phyloP scores from a whole-genome alignment of 2,888 invertebrate species.

The Abscondita cerata region DNA sequence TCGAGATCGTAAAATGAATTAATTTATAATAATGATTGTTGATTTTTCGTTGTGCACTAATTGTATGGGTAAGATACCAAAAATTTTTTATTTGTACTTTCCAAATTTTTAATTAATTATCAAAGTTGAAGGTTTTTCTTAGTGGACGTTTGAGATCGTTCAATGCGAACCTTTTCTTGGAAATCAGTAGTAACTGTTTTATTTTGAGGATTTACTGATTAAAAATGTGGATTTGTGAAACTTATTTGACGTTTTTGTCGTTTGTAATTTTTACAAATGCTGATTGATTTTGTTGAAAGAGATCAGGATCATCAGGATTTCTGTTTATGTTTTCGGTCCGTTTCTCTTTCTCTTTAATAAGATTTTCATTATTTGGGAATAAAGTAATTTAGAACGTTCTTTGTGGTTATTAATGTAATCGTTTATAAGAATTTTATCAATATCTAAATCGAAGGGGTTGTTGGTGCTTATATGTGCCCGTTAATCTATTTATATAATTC shows the following conservation, averaged over 20 bases:
- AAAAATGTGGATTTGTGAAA: too few relatives aligned
- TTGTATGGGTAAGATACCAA: too few relatives aligned
- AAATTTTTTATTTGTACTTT: too few relatives aligned
- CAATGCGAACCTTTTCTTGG: too few relatives aligned
- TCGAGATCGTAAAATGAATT: neutral
- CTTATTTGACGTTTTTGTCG: neutral
- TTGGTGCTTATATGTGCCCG: slow-evolving; percentile 5
- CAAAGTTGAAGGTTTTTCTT: too few relatives aligned
- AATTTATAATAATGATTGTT: neutral
- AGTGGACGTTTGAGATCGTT: too few relatives aligned
- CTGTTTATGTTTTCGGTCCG: neutral
- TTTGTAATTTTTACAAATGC: neutral
- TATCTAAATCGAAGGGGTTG: slow-evolving; percentile 26
- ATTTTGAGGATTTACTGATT: too few relatives aligned
- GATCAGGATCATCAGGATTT: too few relatives aligned
- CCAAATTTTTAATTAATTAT: too few relatives aligned
- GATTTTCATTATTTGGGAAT: slow-evolving; percentile 3
- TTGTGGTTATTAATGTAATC: neutral
- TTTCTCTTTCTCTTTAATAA: neutral
- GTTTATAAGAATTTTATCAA: slow-evolving; percentile 7
- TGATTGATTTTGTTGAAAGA: neutral
- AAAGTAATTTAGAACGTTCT: slow-evolving; percentile 2
- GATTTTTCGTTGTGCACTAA: neutral
- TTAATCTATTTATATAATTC: too few relatives aligned
- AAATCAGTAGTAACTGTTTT: too few relatives aligned